These are phyloP conservation scores for Teleopsis dalmanni DNA, from an alignment of 1,140 invertebrate genomes.

Conservation along the genomic window DNA sequence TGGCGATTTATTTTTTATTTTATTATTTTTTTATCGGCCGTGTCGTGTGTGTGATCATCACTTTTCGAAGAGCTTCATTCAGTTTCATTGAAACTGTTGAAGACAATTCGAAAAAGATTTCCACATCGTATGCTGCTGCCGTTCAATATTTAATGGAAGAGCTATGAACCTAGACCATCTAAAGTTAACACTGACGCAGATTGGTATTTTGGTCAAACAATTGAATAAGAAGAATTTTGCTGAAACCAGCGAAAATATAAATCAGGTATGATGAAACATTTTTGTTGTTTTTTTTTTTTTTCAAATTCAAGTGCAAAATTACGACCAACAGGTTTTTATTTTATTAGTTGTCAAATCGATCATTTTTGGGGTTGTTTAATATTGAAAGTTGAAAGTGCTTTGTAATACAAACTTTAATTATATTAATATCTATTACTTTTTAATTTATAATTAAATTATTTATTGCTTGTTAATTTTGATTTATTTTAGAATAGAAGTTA, in stretches of 20 bases:
- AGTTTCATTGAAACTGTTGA: slow-evolving; percentile 3
- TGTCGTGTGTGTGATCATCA: slow-evolving; percentile 10
- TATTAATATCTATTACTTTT: too few relatives aligned
- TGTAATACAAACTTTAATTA: too few relatives aligned
- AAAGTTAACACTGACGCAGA: slow-evolving; percentile 57
- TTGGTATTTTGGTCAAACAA: slow-evolving; percentile 92
- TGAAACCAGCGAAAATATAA: slow-evolving; percentile 55
- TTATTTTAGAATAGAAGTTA: too few relatives aligned
- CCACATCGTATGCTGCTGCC: slow-evolving; percentile 12
- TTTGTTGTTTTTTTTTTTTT: neutral
- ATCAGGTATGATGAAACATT: slow-evolving; percentile 41
- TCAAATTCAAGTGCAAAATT: neutral
- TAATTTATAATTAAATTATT: too few relatives aligned
- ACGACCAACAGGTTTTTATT: neutral
- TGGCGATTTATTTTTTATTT: slow-evolving; percentile 3
- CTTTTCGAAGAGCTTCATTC: slow-evolving; percentile 10
- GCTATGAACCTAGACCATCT: slow-evolving; percentile 15
- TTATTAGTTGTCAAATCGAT: neutral
- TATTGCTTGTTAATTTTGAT: too few relatives aligned
- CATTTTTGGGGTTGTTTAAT: neutral
- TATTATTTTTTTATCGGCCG: slow-evolving; percentile 6
- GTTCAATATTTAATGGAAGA: slow-evolving; percentile 15
- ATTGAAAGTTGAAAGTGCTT: neutral
- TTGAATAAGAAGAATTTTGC: slow-evolving; percentile 91
- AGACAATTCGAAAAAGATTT: slow-evolving; percentile 2